These are phyloP conservation scores for Schizopygopsis pylzovi DNA, from an alignment of 2,797 vertebrate species.

Conservation along the genomic window DNA sequence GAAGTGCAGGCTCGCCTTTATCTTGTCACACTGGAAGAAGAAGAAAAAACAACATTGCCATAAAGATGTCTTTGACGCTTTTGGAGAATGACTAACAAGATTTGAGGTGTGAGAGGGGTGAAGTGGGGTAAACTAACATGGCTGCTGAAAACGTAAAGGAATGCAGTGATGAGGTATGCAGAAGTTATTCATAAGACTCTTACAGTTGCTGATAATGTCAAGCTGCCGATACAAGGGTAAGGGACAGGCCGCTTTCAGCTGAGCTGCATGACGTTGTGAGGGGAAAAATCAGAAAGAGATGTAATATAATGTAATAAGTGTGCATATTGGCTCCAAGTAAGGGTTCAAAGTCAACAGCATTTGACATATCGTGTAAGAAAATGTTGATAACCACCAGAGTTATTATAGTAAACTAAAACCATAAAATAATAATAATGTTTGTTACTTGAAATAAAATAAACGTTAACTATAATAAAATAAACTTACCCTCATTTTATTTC, in stretches of 20 bases:
- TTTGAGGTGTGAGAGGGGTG: slow-evolving; percentile 29
- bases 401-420: background rate
- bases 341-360: slow-evolving; percentile 2
- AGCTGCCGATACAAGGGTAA: background rate
- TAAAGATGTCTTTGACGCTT: slow-evolving; percentile 62
- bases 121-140: slow-evolving; percentile 33
- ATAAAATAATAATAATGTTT: background rate
- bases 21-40: slow-evolving; percentile 62
- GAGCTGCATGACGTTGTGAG: background rate
- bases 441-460: background rate
- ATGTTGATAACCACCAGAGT: background rate
- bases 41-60: slow-evolving; percentile 54
- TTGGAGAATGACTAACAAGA: slow-evolving; percentile 60
- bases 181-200: slow-evolving; percentile 7
- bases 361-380: background rate
- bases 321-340: background rate
- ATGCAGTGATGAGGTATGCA: slow-evolving; percentile 3
- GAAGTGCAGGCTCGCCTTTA: slow-evolving; percentile 61
- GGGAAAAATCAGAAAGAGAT: background rate
- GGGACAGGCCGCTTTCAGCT: background rate
- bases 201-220: slow-evolving; percentile 15
- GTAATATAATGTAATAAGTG: background rate
- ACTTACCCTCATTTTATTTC: background rate
- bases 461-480: background rate
- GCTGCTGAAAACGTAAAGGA: slow-evolving; percentile 24